Percentiles rank a stretch among this genome's conserved stretches.
Evolutionary conservation across 2,113 vertebrate genomes (phyloP).

Genomic region (Sinocyclocheilus maitianheensis): DNA sequence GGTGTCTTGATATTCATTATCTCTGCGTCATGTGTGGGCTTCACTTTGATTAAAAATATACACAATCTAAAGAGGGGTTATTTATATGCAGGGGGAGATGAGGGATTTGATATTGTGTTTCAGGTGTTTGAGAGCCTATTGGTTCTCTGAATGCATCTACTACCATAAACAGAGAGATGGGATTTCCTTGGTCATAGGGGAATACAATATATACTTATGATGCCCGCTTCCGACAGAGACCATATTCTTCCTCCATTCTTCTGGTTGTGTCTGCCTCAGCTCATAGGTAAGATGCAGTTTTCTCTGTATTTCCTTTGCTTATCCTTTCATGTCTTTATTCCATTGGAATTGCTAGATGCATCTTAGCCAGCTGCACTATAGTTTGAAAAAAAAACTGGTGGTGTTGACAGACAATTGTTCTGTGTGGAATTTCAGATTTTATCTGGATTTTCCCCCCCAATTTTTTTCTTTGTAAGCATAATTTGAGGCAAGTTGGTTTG

Average conservation of each 20-base stretch:
- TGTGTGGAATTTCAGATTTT: background rate
- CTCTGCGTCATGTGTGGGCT: background rate
- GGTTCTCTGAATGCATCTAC: conserved; percentile 80
- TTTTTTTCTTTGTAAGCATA: background rate
- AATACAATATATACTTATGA: conserved; percentile 86
- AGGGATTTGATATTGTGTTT: conserved; percentile 67
- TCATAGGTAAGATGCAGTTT: conserved; percentile 59
- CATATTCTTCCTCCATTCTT: conserved; percentile 59
- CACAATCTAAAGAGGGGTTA: conserved; percentile 65
- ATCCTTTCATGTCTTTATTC: conserved; percentile 37
- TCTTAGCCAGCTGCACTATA: background rate
- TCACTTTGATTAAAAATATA: conserved; percentile 48
- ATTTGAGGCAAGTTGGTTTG: background rate
- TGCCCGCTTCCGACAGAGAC: conserved; percentile 64
- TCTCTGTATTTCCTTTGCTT: background rate
- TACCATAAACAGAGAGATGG: conserved; percentile 88
- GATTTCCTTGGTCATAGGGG: conserved; percentile 78
- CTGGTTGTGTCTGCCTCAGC: conserved; percentile 54
- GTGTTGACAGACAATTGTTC: background rate
- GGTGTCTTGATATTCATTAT: background rate
- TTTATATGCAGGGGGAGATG: conserved; percentile 69
- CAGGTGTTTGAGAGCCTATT: conserved; percentile 79
- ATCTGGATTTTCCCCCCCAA: background rate
- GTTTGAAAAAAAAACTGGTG: too few relatives aligned
- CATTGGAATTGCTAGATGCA: conserved; percentile 31